Base-by-base conservation (phyloP, 2,797 vertebrate species). In the Onychomys arenicola region DNA sequence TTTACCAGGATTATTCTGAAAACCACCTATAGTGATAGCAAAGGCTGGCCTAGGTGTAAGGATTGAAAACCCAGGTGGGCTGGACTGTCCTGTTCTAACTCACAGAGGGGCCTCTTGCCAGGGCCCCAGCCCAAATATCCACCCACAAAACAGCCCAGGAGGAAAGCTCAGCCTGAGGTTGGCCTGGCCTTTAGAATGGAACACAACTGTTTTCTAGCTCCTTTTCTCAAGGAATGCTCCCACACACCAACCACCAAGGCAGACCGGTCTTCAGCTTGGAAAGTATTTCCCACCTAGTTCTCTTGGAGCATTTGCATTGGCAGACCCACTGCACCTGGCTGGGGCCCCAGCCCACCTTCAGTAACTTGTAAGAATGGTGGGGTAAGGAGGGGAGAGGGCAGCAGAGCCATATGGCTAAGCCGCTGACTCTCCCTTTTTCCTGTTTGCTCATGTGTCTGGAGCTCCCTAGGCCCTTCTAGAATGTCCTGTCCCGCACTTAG, bases 401-500 rank as follows among this genome's bases (percentile, higher is more conserved):
- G 85, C 71, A 43, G 23, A 40, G 63, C 32, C 27, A 2, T 49
- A 78, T 11, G 46, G 91, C 43, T 8, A 1, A 52, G 52, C 43
- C 76, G 76, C 83, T 46, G 73, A 84, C 69, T 67, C 89, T 69
- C 76, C 4, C 8, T 40, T 25, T 25, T 88, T 71, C 67, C 69
- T 92, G 19, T 82, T 93, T 81, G 81, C 92, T 78, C 90, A 90
- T 59, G 78, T 40, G 13, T 67, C 94, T 94, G 83, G 90, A 73
- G 76, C 59, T 85, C 91, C 61, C 40, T 7, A 19, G 27, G 63
- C 59, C 88, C 87, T 96, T 93, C 84, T 88, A 93, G 96, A 96
- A 67, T 84, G 27, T 91, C 90, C 92, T 46, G 59, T 71, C 65
- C 65, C 90, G 76, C 55, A 87, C 90, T 97, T 93, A 96, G 93